Evolutionary conservation across 2,888 invertebrate genomes (phyloP), one percentile per base, ranked within the genome.

Genomic region (Dysmachus trigonus): DNA sequence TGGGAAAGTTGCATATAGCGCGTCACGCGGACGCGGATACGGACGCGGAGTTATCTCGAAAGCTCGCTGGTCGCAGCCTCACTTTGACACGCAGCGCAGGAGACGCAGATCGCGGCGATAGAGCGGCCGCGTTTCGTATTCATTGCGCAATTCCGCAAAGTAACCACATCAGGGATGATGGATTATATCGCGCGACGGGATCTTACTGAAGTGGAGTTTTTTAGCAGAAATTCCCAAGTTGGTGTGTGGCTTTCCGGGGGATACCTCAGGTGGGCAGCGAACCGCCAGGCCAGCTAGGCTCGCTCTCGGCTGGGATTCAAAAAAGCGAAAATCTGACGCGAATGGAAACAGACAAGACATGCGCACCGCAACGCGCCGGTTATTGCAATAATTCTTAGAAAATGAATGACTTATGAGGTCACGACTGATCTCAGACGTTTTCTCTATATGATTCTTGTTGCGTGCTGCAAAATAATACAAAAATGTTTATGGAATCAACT

Each of bases 121-220:
- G n/a, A 41, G 71, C 83, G 74, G 22, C 18, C 31, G 81, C 53
- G 30, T 82, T 85, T 82, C n/a, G 35, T 85, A 85, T 85, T 85
- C 85, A 85, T 77, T 85, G 77, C 85, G 77, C 85, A 85, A 77
- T 62, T 51, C 15, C 30, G 5, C n/a, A 85, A 85, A 85, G 74
- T 85, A 77, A 53, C 85, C 47, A 73, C 77, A 85, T 85, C 85
- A 85, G 77, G 85, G 71, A 85, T 85, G 85, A 85, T 85, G 85
- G 62, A 85, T 77, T 85, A 77, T 85, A 85, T 85, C 85, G 51
- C 73, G 10, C n/a, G 76, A 13, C 77, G 77, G 77, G 31, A 85
- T 85, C 85, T 85, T 62, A 85, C 27, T 77, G 77, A 85, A 85
- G 85, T 85, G 71, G 53, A 38, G 18, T 51, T 51, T 51, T 51